phyloP scores from a whole-genome alignment of 2,797 vertebrate species.

The Poecile montanus region DNA sequence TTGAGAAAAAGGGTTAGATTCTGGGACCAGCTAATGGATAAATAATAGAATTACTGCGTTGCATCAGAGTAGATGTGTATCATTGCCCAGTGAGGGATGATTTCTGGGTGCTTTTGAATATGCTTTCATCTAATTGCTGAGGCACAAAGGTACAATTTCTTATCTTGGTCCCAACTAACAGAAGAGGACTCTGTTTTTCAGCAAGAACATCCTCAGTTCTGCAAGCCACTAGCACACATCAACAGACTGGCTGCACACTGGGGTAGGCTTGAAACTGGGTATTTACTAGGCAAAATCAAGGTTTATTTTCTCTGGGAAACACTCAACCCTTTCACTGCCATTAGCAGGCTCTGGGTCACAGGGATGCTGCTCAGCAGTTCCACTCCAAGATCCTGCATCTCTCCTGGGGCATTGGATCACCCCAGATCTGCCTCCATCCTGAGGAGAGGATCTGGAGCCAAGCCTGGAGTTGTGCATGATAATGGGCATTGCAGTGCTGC shows the following conservation, averaged over 20 bases:
- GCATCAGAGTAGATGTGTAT: not conserved
- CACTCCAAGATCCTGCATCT: too few relatives aligned
- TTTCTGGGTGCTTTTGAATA: not conserved
- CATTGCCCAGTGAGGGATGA: not conserved
- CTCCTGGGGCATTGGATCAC: accelerated
- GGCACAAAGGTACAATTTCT: not conserved
- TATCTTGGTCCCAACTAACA: not conserved
- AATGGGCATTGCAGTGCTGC: not conserved
- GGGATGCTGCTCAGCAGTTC: not conserved
- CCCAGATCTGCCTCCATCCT: not conserved
- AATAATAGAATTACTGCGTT: not conserved
- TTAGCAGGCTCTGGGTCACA: not conserved
- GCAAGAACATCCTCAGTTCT: not conserved
- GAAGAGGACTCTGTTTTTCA: conserved; percentile 26
- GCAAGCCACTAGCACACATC: not conserved
- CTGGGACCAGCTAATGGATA: not conserved
- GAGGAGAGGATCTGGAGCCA: not conserved
- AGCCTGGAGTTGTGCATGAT: not conserved
- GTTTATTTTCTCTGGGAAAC: not conserved
- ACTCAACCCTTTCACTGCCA: not conserved
- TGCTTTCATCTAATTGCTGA: not conserved
- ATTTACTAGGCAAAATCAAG: not conserved
- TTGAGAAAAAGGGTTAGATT: not conserved
- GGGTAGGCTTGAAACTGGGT: not conserved
- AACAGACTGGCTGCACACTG: not conserved